Evolutionary conservation across 2,888 invertebrate genomes (phyloP).

Genomic region (Exephanes ischioxanthus): DNA sequence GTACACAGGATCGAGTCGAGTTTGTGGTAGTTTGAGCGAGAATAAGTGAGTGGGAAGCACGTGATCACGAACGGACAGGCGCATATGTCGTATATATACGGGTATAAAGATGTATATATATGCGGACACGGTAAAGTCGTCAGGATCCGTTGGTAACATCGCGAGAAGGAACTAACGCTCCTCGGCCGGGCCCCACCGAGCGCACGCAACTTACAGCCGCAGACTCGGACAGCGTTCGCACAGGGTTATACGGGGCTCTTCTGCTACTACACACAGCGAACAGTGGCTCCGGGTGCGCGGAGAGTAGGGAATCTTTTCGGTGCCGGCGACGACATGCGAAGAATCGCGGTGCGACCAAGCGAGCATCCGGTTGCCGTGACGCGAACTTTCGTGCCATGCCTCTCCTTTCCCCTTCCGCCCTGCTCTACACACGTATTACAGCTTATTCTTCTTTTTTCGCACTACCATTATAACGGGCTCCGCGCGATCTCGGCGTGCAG

Average conservation of each 20-base stretch:
- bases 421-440: constrained; percentile 40
- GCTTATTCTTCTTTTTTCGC: constrained; percentile 4
- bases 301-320: constrained; percentile 2
- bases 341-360: constrained; percentile 47
- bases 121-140: not conserved
- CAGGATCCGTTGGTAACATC: constrained; percentile 38
- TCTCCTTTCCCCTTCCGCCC: not conserved
- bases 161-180: not conserved
- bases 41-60: constrained; percentile 45
- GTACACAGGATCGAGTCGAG: constrained; percentile 26
- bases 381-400: constrained; percentile 56
- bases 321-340: constrained; percentile 55
- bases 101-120: not conserved
- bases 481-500: constrained; percentile 22
- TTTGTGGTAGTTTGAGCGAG: constrained; percentile 29
- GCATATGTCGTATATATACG: not conserved
- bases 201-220: not conserved
- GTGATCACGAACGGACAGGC: constrained; percentile 35
- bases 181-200: not conserved
- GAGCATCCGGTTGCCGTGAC: constrained; percentile 65
- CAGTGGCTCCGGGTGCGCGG: not conserved
- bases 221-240: not conserved
- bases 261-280: not conserved
- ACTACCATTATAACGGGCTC: constrained; percentile 49
- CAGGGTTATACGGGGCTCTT: not conserved